Percentiles rank a stretch among this genome's conserved stretches.
Evolutionary conservation across 2,113 vertebrate species (phyloP).

Genomic region (Cyanistes caeruleus): DNA sequence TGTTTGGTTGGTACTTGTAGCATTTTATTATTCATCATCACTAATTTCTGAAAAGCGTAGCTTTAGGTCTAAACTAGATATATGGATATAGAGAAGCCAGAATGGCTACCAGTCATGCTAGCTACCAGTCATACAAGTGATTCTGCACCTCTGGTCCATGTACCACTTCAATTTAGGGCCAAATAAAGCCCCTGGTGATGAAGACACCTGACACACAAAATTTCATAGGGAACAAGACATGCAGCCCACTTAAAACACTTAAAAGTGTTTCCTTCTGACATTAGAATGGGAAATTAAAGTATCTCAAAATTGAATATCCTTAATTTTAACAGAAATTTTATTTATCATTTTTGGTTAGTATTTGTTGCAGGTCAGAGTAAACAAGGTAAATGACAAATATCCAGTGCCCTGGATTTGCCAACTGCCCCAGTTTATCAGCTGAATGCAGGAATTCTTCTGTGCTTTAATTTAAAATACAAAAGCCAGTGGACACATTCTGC

Average conservation of each 20-base stretch:
- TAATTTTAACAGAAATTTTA: not conserved
- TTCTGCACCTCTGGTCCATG: not conserved
- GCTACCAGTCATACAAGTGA: not conserved
- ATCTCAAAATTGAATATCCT: not conserved
- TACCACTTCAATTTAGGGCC: not conserved
- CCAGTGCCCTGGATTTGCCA: not conserved
- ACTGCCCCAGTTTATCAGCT: not conserved
- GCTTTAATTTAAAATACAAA: not conserved
- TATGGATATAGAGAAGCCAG: not conserved
- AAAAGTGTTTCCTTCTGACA: not conserved
- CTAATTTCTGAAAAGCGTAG: not conserved
- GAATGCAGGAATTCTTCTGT: not conserved
- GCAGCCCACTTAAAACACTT: not conserved
- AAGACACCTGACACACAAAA: not conserved
- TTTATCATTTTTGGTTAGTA: not conserved
- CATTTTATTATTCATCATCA: not conserved
- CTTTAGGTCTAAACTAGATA: not conserved
- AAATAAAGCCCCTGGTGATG: not conserved
- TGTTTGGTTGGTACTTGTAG: not conserved
- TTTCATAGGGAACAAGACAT: not conserved
- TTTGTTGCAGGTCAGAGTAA: not conserved
- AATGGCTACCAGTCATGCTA: not conserved
- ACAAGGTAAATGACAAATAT: not conserved
- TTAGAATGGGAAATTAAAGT: not conserved
- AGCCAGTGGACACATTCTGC: not conserved